These are phyloP conservation scores for Drosophila tropicalis DNA, from an alignment of 1,140 invertebrate species.

Conservation along the genomic window DNA sequence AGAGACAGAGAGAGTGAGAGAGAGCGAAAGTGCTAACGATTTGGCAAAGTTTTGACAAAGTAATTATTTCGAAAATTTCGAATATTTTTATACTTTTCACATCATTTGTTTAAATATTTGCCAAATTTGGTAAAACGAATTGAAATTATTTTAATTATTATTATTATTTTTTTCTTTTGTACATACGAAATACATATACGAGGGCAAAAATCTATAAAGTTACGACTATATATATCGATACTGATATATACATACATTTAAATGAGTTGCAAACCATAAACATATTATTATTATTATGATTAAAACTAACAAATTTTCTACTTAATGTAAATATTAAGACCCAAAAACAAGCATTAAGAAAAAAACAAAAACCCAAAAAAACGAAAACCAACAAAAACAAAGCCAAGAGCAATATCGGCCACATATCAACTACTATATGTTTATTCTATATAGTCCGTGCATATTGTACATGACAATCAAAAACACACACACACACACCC, in stretches of 20 bases:
- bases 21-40: not conserved
- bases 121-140: conserved; percentile 28
- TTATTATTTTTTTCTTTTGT: conserved; percentile 35
- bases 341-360: conserved; percentile 32
- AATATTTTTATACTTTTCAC: not conserved
- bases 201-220: not conserved
- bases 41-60: conserved; percentile 30
- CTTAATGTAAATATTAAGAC: conserved; percentile 78
- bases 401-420: conserved; percentile 57
- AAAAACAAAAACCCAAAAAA: too few species aligned
- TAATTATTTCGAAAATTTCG: conserved; percentile 22
- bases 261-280: conserved; percentile 36
- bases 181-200: conserved; percentile 28
- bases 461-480: conserved; percentile 48
- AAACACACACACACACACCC: conserved; percentile 27
- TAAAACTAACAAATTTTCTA: conserved; percentile 71
- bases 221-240: conserved; percentile 9
- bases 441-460: conserved; percentile 51
- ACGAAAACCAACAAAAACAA: conserved; percentile 9
- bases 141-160: not conserved
- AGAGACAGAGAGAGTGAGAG: not conserved
- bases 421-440: conserved; percentile 70
- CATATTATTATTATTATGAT: conserved; percentile 35
- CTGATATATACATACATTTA: not conserved
- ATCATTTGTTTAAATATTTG: conserved; percentile 4